Evolutionary conservation across 2,797 vertebrate genomes (phyloP), one percentile per base, ranked within the genome.

Genomic region (Acanthornis magna): DNA sequence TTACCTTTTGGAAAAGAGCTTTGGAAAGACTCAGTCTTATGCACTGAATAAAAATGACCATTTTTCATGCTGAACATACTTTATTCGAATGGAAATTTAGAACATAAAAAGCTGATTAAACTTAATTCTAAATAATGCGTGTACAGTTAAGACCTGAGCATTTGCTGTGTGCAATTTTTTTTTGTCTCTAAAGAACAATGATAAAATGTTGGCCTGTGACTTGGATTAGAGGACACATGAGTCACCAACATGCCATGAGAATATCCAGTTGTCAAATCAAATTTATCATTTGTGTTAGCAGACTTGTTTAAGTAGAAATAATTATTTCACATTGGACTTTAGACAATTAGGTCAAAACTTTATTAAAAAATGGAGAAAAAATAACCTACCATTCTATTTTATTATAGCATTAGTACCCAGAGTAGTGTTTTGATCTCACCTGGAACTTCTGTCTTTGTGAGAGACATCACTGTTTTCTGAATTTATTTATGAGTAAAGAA

Each of bases 11-110:
- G 57, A 85, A 91, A 91, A 94, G 27, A n/a, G 51, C 43, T 89
- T 94, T 88, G 32, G 84, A 89, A 66, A 88, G 66, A 91, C 58
- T 95, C 30, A 45, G 55, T 92, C 58, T 96, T 95, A 77, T 82
- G 10, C 32, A 65, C 60, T 90, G 85, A 86, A 81, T 7, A 93
- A 76, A 96, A 91, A 51, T 54, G 3, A 75, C 48, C 43, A 12
- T 13, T 65, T 76, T 95, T 94, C 79, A 79, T 36, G 55, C 11
- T 70, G 36, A 93, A 32, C 4, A 8, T 88, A 53, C 62, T 91
- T 94, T 90, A 93, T 91, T 88, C n/a, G 22, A 70, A 3, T 67
- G 26, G 77, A 94, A 94, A 95, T 87, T 91, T 88, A 60, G 45
- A 93, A 92, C 85, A 29, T 82, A 70, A 38, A 71, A 90, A 71